These are phyloP conservation scores for Perca fluviatilis DNA, from an alignment of 2,113 vertebrate species.

Conservation along the genomic window DNA sequence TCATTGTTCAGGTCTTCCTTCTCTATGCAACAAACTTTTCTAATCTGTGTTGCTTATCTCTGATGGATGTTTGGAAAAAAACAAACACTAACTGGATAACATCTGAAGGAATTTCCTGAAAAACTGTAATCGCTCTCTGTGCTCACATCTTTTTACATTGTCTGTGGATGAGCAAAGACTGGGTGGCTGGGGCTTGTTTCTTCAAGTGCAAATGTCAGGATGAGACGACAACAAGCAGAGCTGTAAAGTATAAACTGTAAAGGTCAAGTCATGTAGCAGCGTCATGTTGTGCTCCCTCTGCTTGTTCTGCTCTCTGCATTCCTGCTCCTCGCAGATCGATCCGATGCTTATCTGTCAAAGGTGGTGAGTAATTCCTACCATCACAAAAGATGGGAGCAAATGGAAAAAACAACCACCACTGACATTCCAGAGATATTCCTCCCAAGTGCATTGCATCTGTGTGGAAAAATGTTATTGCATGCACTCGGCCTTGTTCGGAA, in stretches of 20 bases:
- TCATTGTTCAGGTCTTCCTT: constrained; percentile 14
- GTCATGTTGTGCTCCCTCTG: constrained; percentile 32
- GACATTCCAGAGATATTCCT: constrained; percentile 82
- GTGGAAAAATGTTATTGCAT: constrained; percentile 77
- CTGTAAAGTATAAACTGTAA: constrained; percentile 47
- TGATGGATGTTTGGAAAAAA: constrained; percentile 40
- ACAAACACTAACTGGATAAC: constrained; percentile 66
- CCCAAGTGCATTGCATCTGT: constrained; percentile 76
- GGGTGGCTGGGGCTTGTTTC: constrained; percentile 17
- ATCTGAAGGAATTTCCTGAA: constrained; percentile 76
- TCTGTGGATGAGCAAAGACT: constrained; percentile 24
- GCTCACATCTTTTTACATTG: constrained; percentile 29
- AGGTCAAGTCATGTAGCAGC: constrained; percentile 61
- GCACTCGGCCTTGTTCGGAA: constrained; percentile 63
- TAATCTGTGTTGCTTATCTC: constrained; percentile 45
- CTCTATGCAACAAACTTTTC: constrained; percentile 18
- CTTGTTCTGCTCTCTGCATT: constrained; percentile 70
- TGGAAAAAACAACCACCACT: constrained; percentile 71
- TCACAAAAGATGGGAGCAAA: constrained; percentile 80
- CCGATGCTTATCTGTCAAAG: constrained; percentile 78
- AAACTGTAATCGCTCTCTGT: constrained; percentile 16
- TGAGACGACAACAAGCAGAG: constrained; percentile 45
- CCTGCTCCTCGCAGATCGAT: constrained; percentile 77
- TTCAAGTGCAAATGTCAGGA: constrained; percentile 44
- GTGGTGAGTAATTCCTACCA: constrained; percentile 82